Base-by-base conservation (phyloP, 1,140 invertebrate species). In the Drosophila pectinifera region DNA sequence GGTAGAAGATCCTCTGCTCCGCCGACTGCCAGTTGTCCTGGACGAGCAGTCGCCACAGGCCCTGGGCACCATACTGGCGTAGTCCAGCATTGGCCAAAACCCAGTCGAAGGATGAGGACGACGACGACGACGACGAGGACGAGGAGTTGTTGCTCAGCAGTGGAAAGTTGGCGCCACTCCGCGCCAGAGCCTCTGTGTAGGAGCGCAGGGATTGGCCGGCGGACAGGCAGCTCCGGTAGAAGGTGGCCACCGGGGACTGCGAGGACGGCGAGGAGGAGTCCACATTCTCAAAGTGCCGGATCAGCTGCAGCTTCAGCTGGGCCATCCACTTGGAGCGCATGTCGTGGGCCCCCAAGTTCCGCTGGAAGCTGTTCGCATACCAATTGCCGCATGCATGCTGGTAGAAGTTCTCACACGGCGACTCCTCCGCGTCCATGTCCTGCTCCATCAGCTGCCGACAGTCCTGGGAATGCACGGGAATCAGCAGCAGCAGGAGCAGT, bases 351-450 rank as follows among this genome's bases (percentile, higher is more conserved):
- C 84, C 78, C 1, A 90, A 16, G 1, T 45, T 26, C 0, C 83
- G 64, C 31, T 82, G 53, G 1, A 11, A 10, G 10, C 75, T 73
- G 16, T 42, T 46, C 0, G 64, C 74, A 39, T 77, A 57, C 90
- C 90, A 91, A 43, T 91, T 83, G 22, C 90, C 90, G 24, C 90
- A 91, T n/a, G 83, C 90, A 48, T 91, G 38, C 10, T 88, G 69
- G 16, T 82, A 67, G 26, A 91, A 91, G 13, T 91, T 78, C 16
- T 80, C 67, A 6, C 90, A 91, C 2, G 86, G 62, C 20, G 46
- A 3, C 20, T 63, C 64, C 8, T 16, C 39, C 0, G 16, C 0
- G 22, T 91, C 89, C 67, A 82, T 62, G 3, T 83, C 58, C 3
- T 65, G 46, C 4, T 64, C 62, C 26, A 43, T 14, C 1, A 49